Percentiles rank a stretch among this genome's conserved stretches.
phyloP scores from a whole-genome alignment of 2,797 vertebrate species.

The Chiloscyllium punctatum region DNA sequence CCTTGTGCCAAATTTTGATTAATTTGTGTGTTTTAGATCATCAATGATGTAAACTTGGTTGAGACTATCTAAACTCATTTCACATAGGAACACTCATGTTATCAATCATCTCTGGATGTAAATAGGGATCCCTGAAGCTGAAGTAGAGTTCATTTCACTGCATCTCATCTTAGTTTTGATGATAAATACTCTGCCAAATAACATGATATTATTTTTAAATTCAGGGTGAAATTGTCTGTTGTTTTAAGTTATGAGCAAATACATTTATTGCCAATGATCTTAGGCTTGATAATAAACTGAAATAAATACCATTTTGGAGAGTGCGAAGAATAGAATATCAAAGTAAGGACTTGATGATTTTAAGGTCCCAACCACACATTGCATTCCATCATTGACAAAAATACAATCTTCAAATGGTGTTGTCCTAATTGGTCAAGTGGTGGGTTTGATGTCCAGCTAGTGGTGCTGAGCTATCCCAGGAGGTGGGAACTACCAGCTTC shows the following conservation, averaged over 20 bases:
- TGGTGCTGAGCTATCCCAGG: too few species aligned
- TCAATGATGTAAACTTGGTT: background rate
- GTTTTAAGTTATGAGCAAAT: background rate
- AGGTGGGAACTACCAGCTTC: background rate
- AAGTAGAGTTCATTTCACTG: background rate
- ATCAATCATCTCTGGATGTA: background rate
- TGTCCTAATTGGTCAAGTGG: background rate
- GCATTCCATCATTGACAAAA: too few species aligned
- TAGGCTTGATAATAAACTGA: background rate
- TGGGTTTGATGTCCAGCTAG: background rate
- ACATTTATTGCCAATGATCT: background rate
- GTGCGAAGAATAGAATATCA: background rate
- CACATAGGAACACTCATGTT: background rate
- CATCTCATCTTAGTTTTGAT: background rate
- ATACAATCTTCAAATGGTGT: background rate
- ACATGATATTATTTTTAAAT: background rate
- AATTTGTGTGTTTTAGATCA: background rate
- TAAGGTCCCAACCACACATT: background rate
- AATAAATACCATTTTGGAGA: conserved; percentile 1
- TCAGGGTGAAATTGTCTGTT: background rate
- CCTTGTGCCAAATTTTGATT: background rate
- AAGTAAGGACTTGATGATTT: background rate
- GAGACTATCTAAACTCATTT: background rate
- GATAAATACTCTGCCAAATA: background rate
- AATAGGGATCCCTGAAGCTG: background rate